Evolutionary conservation across 2,888 invertebrate species (phyloP).

Genomic region (Erebia ligea): DNA sequence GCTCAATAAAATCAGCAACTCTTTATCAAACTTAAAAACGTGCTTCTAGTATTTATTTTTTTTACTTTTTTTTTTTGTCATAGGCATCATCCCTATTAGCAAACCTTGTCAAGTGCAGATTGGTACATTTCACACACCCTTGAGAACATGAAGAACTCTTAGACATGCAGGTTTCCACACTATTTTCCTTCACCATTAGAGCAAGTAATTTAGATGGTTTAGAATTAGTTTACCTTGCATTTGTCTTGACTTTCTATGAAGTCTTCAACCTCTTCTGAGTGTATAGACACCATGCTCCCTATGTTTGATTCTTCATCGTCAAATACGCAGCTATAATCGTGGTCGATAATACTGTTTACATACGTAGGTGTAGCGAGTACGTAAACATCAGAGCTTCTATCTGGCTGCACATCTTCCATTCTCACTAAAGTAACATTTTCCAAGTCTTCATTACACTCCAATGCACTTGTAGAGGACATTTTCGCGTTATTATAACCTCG

Average conservation of each 20-base stretch:
- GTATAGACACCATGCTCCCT: slow-evolving; percentile 68
- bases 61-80: too few relatives aligned
- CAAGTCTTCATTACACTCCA: slow-evolving; percentile 64
- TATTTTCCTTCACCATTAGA: too few relatives aligned
- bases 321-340: slow-evolving; percentile 28
- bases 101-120: too few relatives aligned
- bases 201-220: background rate
- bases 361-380: background rate
- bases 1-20: too few relatives aligned
- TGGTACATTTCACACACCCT: too few relatives aligned
- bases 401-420: slow-evolving; percentile 72
- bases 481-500: slow-evolving; percentile 18
- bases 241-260: slow-evolving; percentile 1
- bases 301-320: slow-evolving; percentile 62
- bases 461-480: slow-evolving; percentile 61
- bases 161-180: too few relatives aligned
- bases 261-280: slow-evolving; percentile 57
- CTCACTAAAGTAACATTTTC: slow-evolving; percentile 70
- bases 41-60: too few relatives aligned
- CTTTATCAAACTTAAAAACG: too few relatives aligned
- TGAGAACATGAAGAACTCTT: too few relatives aligned
- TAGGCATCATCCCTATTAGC: too few relatives aligned
- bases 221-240: background rate
- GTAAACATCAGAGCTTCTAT: slow-evolving; percentile 52
- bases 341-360: slow-evolving; percentile 18